Conservation (phyloP, 2,888 invertebrate genomes). For the Helobdella robusta region DNA sequence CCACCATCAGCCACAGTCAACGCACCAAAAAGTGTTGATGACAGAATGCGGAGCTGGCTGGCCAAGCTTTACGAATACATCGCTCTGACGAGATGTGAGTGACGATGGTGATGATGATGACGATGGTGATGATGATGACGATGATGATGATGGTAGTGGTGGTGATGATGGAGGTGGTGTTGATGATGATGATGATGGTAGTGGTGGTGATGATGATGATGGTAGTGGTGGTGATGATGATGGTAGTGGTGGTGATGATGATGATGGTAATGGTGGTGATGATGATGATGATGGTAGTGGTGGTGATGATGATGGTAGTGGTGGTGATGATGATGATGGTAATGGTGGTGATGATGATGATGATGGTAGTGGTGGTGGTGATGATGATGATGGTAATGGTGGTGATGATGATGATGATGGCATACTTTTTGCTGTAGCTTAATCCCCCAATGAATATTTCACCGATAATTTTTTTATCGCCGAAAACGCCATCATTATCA, state of each 20-base stretch:
- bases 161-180: slow-evolving; percentile 2
- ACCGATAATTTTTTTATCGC: no score
- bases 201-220: background rate
- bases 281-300: background rate
- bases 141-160: background rate
- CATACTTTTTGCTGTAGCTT: background rate
- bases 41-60: no score
- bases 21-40: no score
- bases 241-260: background rate
- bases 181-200: no score
- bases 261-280: background rate
- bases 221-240: background rate
- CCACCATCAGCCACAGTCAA: no score
- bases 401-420: slow-evolving; percentile 1
- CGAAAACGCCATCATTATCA: no score
- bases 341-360: background rate
- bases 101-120: no score
- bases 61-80: no score
- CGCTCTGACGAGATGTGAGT: no score
- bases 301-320: background rate
- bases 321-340: background rate
- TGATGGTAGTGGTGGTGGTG: background rate
- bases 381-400: background rate
- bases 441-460: no score
- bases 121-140: background rate